Base-by-base conservation (phyloP, 2,797 vertebrate genomes). In the Perodicticus potto region DNA sequence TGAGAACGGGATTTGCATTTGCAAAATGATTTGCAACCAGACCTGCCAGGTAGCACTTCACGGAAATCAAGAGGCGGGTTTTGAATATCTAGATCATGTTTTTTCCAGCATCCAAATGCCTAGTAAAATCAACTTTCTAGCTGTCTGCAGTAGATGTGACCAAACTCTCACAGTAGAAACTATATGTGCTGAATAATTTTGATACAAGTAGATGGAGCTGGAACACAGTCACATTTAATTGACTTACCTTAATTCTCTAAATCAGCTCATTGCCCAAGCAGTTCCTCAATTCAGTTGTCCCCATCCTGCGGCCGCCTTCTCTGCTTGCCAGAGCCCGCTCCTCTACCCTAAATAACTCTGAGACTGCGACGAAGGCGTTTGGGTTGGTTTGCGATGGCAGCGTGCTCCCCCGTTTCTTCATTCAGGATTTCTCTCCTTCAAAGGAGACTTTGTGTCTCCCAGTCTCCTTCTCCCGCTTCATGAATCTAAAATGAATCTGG, bases 381-480 rank as follows among this genome's bases (percentile, higher is more conserved):
- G 61, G 63, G 73, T 59, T 95, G 93, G 83, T 81, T 88, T 91
- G 80, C 85, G 86, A 95, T 86, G 89, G 93, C 93, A 88, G 49
- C 9, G 7, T 78, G 83, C 92, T 87, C 89, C 85, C 76, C 16
- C n/a, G 13, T 92, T 96, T 96, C 95, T 97, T 93, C 97, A 97
- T 97, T 98, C 96, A 97, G 97, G 96, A 97, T 94, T 97, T 97
- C 84, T 96, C 86, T 74, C 85, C 81, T 96, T 97, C 95, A 97
- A 97, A 97, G 94, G 87, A 73, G 45, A 90, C 97, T 97, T 96
- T 97, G 97, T 98, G 49, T 93, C 93, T 57, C 80, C 74, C 14
- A 11, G 84, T 78, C 95, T 96, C 73, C 89, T 82, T 95, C 70
- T 55, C 89, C 57, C 13, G 82, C 87, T 85, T 91, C 80, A 80